Base-by-base conservation (phyloP, 2,888 invertebrate species). In the Amaurobius ferox region DNA sequence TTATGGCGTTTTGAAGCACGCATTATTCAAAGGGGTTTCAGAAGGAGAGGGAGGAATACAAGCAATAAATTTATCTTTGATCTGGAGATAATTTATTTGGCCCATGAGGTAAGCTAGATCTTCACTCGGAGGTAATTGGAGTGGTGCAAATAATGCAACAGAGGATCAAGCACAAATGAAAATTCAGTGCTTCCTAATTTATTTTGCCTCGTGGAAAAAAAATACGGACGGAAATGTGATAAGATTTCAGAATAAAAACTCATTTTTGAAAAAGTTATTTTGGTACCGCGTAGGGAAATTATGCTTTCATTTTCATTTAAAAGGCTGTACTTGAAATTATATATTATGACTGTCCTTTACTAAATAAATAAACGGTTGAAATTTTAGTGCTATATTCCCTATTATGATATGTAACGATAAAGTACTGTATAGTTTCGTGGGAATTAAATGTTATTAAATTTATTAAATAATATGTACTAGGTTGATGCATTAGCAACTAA, bases 31-130 rank as follows among this genome's bases (percentile, higher is more conserved):
- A 23, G 61, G 9, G 26, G 26, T 23, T 23, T 7, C 26, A 61
- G 26, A 19, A 23, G 23, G 28, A 23, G 26, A 61, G 26, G 2
- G 26, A 61, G 23, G 28, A 61, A 9, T 11, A 44, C 44, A 67
- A 35, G 39, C 35, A 39, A 67, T 67, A 35, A 67, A 13, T 30
- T 67, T 67, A 19, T 30, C 67, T 67, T 67, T 67, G 67, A 67
- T 67, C 35, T 32, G 9, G 23, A 23, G 35, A 35, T 67, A 67
- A 67, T 67, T 67, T 67, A 67, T 67, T 67, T 39, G 11, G 35
- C 35, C n/a, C 9, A 23, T 35, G 23, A 67, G 67, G 30, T 7
- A 30, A 32, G 39, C 5, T 23, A 67, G n/a, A 7, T 35, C 23
- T 39, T 39, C 9, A 67, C 39, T 67, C 39, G 35, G 30, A 13